Percentiles rank a stretch among this genome's conserved stretches.
These are phyloP conservation scores for Thaumetopoea pityocampa DNA, from an alignment of 1,140 invertebrate genomes.

Conservation along the genomic window DNA sequence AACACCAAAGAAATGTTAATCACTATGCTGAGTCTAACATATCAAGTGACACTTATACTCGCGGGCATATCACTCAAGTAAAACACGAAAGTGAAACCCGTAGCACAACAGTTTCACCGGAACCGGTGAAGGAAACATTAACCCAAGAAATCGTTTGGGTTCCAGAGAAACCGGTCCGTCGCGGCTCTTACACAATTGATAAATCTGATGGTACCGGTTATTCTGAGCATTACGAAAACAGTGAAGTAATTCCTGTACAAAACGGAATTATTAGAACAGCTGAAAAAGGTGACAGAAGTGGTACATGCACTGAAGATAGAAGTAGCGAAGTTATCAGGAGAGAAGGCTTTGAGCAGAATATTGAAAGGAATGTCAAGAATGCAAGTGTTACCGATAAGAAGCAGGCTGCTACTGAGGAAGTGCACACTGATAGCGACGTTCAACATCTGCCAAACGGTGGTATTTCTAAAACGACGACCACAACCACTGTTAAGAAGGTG, in stretches of 20 bases:
- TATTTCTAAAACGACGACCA: slow-evolving; percentile 55
- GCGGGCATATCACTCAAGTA: slow-evolving; percentile 48
- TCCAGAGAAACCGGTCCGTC: slow-evolving; percentile 47
- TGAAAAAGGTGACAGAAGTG: slow-evolving; percentile 45
- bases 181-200: slow-evolving; percentile 65
- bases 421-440: slow-evolving; percentile 48
- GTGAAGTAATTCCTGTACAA: slow-evolving; percentile 49
- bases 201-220: slow-evolving; percentile 43
- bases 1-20: slow-evolving; percentile 15
- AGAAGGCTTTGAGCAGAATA: slow-evolving; percentile 51
- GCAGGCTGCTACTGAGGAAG: slow-evolving; percentile 51
- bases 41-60: slow-evolving; percentile 21
- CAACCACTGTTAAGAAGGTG: slow-evolving; percentile 55
- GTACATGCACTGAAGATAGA: slow-evolving; percentile 35
- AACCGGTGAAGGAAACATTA: slow-evolving; percentile 54
- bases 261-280: slow-evolving; percentile 47
- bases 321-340: slow-evolving; percentile 41
- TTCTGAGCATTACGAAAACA: slow-evolving; percentile 49
- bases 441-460: slow-evolving; percentile 58
- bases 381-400: slow-evolving; percentile 50
- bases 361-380: slow-evolving; percentile 45
- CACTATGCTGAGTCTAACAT: slow-evolving; percentile 23
- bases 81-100: slow-evolving; percentile 46
- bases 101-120: slow-evolving; percentile 53
- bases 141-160: slow-evolving; percentile 66